Base-by-base conservation (phyloP, 23 tunicate species). In the Phallusia fumigata region DNA sequence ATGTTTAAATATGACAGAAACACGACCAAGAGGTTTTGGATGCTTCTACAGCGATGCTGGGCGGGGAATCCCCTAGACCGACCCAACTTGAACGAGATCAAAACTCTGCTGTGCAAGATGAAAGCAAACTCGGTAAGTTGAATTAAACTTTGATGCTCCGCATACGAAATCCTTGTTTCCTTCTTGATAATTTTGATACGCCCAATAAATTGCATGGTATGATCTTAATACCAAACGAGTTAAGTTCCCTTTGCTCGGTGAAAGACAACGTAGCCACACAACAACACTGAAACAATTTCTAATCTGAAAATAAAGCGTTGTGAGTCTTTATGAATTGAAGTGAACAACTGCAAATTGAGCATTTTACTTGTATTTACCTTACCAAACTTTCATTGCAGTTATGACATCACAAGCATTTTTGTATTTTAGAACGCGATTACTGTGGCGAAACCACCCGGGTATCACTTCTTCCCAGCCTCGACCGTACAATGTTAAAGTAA, bases 31-130 rank as follows among this genome's bases (percentile, higher is more conserved):
- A 76, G 91, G 5, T 76, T 87, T 64, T 87, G 91, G 91, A 65
- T 87, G 75, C 82, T 87, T 3, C 78, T 87, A 19, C 91, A 87
- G 49, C 76, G 81, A 13, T 87, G 91, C 72, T 87, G 91, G 91
- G 40, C 74, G 36, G 80, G 58, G 21, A 64, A 87, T 28, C 91
- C 91, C 26, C 73, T 19, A 22, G 82, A 52, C 19, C 64, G 91
- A 28, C 82, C 82, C 24, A 31, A 30, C 65, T 32, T 87, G 69
- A 22, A 73, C 30, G 82, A 81, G 8, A 36, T 81, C 26, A 52
- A 32, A 26, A 16, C 65, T 21, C 50, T 34, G 82, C 52, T 87
- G 16, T 73, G 74, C 76, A 40, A 64, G 31, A 87, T 87, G 91
- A 76, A 76, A 76, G 91, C 76, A 30, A 64, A 74, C 18, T 58